These are phyloP conservation scores for Dendrocincla fuliginosa DNA, from an alignment of 2,797 vertebrate genomes.

Conservation along the genomic window DNA sequence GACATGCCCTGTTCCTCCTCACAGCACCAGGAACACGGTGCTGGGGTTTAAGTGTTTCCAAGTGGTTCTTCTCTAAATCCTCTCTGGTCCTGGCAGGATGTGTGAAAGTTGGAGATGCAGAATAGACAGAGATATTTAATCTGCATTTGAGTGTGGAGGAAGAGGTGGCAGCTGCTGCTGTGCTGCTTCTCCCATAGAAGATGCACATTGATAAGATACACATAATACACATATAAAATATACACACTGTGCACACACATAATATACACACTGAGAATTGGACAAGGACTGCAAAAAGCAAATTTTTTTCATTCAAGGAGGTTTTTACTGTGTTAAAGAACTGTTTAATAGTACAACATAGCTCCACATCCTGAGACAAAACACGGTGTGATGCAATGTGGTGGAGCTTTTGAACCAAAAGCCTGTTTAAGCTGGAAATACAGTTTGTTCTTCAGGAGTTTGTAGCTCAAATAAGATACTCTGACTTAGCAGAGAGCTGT, in stretches of 20 bases:
- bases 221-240: neutral
- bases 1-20: neutral
- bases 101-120: neutral
- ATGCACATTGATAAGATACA: neutral
- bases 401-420: neutral
- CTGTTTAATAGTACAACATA: neutral
- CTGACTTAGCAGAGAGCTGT: neutral
- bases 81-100: neutral
- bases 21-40: neutral
- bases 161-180: conserved; percentile 21
- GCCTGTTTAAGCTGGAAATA: neutral
- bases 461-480: neutral
- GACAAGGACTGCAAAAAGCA: neutral
- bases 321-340: neutral
- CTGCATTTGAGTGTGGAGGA: conserved; percentile 1
- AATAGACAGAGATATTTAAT: neutral
- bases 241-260: neutral
- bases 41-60: conserved; percentile 37
- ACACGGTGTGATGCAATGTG: neutral
- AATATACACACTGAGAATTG: neutral
- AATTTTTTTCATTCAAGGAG: neutral
- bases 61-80: conserved; percentile 12
- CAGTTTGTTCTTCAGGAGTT: neutral
- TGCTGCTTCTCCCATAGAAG: neutral
- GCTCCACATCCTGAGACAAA: neutral